Evolutionary conservation across 2,797 vertebrate species (phyloP), one percentile per base, ranked within the genome.

Genomic region (Ceryle rudis): DNA sequence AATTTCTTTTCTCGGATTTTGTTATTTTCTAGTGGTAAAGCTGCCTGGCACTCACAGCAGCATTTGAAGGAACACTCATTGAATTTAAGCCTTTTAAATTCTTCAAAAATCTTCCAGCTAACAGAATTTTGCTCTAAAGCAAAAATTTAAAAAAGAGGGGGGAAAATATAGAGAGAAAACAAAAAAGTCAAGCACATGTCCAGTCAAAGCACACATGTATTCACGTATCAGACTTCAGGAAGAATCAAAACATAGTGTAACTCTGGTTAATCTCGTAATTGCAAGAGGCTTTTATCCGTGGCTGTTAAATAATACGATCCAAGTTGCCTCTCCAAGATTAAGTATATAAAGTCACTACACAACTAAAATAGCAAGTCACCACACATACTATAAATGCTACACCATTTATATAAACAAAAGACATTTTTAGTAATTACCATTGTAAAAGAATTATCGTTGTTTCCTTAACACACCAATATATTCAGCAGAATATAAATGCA

Each of bases 221-320:
- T 84, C 61, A 86, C 1, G 2, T 22, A 77, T 35, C 72, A 51
- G 44, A 65, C 81, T 77, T 79, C 89, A 77, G 72, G 46, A 77
- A 65, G 81, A 96, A 95, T 86, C 74, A 94, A 92, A 95, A 95
- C 85, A 88, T 8, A 74, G 78, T 70, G 35, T 93, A 96, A 94
- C 81, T 94, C 87, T 29, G 64, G 85, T 20, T 94, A 96, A 96
- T 97, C 97, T 83, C 71, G 18, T 97, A 90, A 95, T 94, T 97
- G 85, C 88, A 94, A 80, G 87, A 95, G 90, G 95, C 77, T 95
- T 96, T 97, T 92, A 96, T 77, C 87, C 64, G 26, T 8, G n/a
- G 84, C 94, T 95, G 95, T 95, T 95, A 95, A 97, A 91, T 94
- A 93, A 92, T 86, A 95, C 6, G 21, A 95, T 72, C 52, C 85